phyloP scores from a whole-genome alignment of 2,113 vertebrate species.

The Cichladusa arquata region DNA sequence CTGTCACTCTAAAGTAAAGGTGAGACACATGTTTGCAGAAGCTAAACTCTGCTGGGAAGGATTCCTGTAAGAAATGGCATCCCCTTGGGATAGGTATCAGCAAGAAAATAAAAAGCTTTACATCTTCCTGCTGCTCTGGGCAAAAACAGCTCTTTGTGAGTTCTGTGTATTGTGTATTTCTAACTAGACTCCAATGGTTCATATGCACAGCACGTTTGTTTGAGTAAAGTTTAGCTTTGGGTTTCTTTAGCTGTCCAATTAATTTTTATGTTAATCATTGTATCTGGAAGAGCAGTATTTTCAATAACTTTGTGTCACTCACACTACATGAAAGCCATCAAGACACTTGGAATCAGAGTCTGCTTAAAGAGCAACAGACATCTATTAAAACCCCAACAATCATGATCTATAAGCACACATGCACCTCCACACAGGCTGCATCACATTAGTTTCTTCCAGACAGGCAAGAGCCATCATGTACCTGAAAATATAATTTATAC shows the following conservation, averaged over 20 bases:
- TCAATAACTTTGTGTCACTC: background rate
- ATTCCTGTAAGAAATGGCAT: background rate
- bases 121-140: background rate
- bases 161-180: background rate
- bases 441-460: background rate
- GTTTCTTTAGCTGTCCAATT: background rate
- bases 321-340: accelerated
- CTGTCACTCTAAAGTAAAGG: background rate
- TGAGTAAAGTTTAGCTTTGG: background rate
- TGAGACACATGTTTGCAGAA: background rate
- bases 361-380: background rate
- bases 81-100: background rate
- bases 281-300: background rate
- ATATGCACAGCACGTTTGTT: background rate
- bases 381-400: background rate
- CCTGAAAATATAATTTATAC: background rate
- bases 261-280: background rate
- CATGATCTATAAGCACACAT: background rate
- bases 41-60: background rate
- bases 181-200: background rate
- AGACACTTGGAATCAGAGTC: background rate
- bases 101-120: slow-evolving; percentile 3
- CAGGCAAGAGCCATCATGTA: background rate
- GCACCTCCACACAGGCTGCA: background rate
- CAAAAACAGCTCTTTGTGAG: background rate